These are phyloP conservation scores for Trachelus stipa DNA, from an alignment of 2,888 invertebrate species.

Conservation along the genomic window DNA sequence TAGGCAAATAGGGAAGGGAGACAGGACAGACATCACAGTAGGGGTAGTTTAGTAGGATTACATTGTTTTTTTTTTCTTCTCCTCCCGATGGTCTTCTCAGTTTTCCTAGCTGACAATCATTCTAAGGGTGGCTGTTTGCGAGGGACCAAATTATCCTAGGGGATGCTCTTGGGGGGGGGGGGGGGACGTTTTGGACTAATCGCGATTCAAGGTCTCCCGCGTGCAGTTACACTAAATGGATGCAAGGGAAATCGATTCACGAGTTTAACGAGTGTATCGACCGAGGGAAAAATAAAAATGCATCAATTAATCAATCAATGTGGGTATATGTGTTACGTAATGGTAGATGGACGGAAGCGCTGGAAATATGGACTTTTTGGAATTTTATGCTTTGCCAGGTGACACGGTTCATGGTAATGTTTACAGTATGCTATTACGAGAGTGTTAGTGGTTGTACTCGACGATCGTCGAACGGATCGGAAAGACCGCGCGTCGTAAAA, in stretches of 20 bases:
- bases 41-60: conserved; percentile 37
- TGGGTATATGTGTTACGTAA: neutral
- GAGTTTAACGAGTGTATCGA: neutral
- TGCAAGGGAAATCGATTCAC: conserved; percentile 22
- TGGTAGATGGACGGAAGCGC: neutral
- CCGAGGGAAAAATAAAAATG: neutral
- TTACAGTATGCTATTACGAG: neutral
- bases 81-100: neutral
- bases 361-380: neutral
- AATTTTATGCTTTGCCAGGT: neutral
- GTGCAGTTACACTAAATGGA: conserved; percentile 53
- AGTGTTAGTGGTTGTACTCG: neutral
- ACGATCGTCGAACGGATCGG: neutral
- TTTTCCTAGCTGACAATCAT: neutral
- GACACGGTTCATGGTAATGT: neutral
- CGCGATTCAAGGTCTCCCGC: conserved; percentile 45
- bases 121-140: neutral
- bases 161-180: conserved; percentile 15
- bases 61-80: conserved; percentile 15
- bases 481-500: conserved; percentile 26
- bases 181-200: conserved; percentile 23
- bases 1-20: conserved; percentile 54
- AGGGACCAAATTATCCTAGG: conserved; percentile 1
- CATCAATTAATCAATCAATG: neutral
- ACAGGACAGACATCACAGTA: conserved; percentile 25